These are phyloP conservation scores for Psephotus haematonotus DNA, from an alignment of 2,113 vertebrate genomes.

Conservation along the genomic window DNA sequence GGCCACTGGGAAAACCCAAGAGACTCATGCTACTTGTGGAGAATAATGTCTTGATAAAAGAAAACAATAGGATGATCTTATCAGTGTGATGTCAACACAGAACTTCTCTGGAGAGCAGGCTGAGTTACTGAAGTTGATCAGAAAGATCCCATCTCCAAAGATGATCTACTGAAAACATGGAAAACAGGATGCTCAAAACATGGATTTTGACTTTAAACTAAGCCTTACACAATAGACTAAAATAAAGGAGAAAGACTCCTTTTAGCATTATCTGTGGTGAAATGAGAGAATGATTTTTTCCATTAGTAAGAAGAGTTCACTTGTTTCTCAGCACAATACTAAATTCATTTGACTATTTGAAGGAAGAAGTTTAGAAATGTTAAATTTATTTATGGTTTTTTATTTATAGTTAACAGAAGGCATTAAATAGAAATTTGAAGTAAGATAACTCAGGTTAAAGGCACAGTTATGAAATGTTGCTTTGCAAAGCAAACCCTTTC, in stretches of 20 bases:
- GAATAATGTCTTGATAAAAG: not conserved
- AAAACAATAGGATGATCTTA: not conserved
- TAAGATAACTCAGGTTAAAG: not conserved
- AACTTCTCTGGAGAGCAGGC: not conserved
- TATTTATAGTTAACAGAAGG: not conserved
- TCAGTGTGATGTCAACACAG: not conserved
- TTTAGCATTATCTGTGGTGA: not conserved
- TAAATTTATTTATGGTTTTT: not conserved
- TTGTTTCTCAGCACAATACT: not conserved
- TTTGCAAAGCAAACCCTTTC: not conserved
- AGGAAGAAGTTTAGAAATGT: not conserved
- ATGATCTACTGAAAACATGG: not conserved
- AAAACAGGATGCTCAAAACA: not conserved
- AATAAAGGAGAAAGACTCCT: not conserved
- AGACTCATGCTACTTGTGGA: not conserved
- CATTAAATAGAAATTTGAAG: not conserved
- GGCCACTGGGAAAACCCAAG: not conserved
- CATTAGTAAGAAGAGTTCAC: not conserved
- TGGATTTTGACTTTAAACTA: not conserved
- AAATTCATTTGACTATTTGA: not conserved
- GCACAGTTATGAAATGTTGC: not conserved
- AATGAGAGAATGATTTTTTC: not conserved
- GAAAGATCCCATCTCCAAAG: not conserved
- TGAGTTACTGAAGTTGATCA: not conserved
- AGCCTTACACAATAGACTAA: not conserved